A percentile compares a stretch with the other conserved stretches of the same genome.
These are phyloP conservation scores for Anastatus disparis DNA, from an alignment of 1,140 invertebrate species.

Conservation along the genomic window DNA sequence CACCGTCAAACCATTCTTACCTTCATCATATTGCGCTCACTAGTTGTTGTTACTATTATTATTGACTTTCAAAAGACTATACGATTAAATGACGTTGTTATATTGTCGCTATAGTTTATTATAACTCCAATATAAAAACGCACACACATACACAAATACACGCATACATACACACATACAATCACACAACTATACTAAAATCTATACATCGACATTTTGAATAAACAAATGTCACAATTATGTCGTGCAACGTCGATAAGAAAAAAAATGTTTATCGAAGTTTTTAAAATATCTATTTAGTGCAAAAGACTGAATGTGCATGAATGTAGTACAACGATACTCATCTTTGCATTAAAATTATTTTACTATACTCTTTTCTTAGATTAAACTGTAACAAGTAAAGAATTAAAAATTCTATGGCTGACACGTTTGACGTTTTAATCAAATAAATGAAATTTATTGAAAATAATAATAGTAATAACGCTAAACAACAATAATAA, in stretches of 20 bases:
- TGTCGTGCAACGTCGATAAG: no score
- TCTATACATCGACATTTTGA: no score
- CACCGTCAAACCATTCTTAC: constrained; percentile 22
- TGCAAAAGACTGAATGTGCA: constrained; percentile 62
- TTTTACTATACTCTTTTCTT: constrained; percentile 25
- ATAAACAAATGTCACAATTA: no score
- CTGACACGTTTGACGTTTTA: not conserved
- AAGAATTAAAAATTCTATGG: not conserved
- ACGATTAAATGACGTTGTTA: not conserved
- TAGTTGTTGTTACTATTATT: constrained; percentile 31
- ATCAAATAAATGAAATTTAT: constrained; percentile 18
- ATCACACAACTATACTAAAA: no score
- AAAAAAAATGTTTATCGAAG: no score
- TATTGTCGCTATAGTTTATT: not conserved
- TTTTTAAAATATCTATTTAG: constrained; percentile 55
- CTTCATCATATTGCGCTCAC: not conserved
- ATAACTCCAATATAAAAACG: no score
- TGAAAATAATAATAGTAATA: constrained; percentile 32
- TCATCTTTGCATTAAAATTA: constrained; percentile 15
- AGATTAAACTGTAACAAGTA: not conserved
- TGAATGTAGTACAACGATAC: constrained; percentile 53
- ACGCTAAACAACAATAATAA: constrained; percentile 38
- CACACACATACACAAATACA: no score
- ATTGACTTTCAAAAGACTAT: not conserved
- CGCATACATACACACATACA: no score